Evolutionary conservation across 2,797 vertebrate genomes (phyloP).

Genomic region (Acestrorhynchus altus): DNA sequence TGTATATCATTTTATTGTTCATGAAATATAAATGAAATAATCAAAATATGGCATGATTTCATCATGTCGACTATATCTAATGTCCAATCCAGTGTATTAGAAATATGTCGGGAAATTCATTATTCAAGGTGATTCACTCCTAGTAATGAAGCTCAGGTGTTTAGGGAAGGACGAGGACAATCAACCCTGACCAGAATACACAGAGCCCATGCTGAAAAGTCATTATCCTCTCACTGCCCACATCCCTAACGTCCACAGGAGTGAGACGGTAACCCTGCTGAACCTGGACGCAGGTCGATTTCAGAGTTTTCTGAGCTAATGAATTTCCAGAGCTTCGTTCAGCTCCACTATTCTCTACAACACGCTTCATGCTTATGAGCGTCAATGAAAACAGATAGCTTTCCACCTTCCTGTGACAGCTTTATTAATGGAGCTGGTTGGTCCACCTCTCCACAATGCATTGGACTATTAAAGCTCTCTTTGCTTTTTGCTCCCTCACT

Average conservation of each 20-base stretch:
- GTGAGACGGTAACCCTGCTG: background rate
- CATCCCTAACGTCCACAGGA: background rate
- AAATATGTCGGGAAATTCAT: too few relatives aligned
- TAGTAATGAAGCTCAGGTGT: background rate
- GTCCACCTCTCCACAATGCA: background rate
- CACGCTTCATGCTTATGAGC: constrained; percentile 5
- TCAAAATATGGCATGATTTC: too few relatives aligned
- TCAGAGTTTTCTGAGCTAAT: background rate
- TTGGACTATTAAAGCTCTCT: background rate
- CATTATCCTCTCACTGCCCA: background rate
- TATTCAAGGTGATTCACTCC: too few relatives aligned
- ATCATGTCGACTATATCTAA: too few relatives aligned
- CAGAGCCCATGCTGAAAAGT: background rate
- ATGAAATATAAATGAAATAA: too few relatives aligned
- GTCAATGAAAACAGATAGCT: constrained; percentile 11
- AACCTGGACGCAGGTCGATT: background rate
- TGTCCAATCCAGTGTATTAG: too few relatives aligned
- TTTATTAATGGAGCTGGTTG: constrained; percentile 19
- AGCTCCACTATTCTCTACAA: background rate
- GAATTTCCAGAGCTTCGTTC: background rate
- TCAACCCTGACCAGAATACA: too few relatives aligned
- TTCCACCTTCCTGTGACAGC: constrained; percentile 6
- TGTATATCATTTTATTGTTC: too few relatives aligned
- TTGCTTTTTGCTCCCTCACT: background rate
- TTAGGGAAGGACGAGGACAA: background rate